Evolutionary conservation across 2,888 invertebrate genomes (phyloP), one percentile per base, ranked within the genome.

Genomic region (Eremobia ochroleuca): DNA sequence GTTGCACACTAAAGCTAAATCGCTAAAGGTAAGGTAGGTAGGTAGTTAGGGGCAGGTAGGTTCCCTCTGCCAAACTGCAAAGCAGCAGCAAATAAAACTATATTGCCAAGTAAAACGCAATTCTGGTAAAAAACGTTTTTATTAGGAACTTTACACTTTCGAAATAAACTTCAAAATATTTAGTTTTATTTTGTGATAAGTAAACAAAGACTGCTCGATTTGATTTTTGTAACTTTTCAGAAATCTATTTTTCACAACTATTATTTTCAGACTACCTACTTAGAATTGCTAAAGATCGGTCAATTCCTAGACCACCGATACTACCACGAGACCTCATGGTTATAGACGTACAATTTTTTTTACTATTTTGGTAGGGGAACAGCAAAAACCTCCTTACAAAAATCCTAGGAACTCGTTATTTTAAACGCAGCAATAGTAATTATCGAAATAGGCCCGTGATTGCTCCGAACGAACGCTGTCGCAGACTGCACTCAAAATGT

Each of bases 391-490:
- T 61, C 34, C 6, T 43, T 34, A 74, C n/a, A 70, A 73, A 78
- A 75, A 75, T 68, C 79, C 75, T 64, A 21, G 75, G 59, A 73
- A 67, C 73, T 70, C 31, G 67, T 76, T 71, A 72, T 68, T 87
- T 78, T 86, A 82, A 87, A 76, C 74, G 83, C 82, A 76, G 77
- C 83, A 61, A 83, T 78, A 80, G 81, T 82, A 80, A 84, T 88
- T 87, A 88, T 88, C 81, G 88, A 85, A 87, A 87, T 85, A 84
- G 85, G 83, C 65, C 79, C 55, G 64, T 73, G 79, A 88, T 88
- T 83, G 87, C 85, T 72, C 65, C 28, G 72, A 82, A 72, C 74
- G 73, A 49, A 43, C 77, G 67, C 58, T 15, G 77, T 25, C 76
- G 62, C 52, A 31, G 77, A 83, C 75, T 81, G 81, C 84, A 82